Conservation (phyloP, 1,140 invertebrate species). For the Carcinoscorpius rotundicauda region DNA sequence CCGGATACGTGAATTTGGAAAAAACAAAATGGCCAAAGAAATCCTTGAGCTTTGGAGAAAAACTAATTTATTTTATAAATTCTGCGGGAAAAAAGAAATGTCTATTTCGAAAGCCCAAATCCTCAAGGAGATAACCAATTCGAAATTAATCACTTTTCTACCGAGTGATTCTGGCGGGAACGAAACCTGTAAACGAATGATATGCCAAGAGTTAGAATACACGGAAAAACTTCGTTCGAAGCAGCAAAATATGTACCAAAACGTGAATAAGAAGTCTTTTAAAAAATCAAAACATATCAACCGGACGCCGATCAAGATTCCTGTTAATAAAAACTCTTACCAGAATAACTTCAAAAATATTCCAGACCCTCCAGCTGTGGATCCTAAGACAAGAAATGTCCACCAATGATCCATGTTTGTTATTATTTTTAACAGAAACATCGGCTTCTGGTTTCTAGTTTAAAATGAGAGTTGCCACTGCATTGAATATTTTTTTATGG, state of each 20-base stretch:
- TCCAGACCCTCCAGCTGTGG: no score
- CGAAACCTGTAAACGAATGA: neutral
- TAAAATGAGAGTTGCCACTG: no score
- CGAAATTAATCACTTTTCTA: neutral
- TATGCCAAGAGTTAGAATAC: neutral
- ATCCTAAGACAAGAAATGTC: no score
- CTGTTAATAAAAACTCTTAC: no score
- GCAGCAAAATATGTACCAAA: neutral
- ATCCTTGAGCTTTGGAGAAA: neutral
- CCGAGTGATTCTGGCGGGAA: neutral
- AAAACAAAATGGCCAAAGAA: conserved; percentile 4
- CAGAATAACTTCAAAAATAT: no score
- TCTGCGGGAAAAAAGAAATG: conserved; percentile 6
- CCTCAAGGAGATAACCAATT: neutral
- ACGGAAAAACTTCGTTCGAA: neutral
- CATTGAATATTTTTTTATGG: no score
- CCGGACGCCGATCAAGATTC: no score
- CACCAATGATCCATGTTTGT: no score
- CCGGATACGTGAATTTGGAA: conserved; percentile 6
- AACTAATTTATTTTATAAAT: conserved; percentile 2
- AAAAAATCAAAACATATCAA: no score
- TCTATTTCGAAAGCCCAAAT: neutral
- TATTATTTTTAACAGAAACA: no score
- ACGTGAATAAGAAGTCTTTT: no score
- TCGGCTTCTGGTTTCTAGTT: no score